These are phyloP conservation scores for Poeciliopsis paucimaculata DNA, from an alignment of 2,797 vertebrate species.

Conservation along the genomic window DNA sequence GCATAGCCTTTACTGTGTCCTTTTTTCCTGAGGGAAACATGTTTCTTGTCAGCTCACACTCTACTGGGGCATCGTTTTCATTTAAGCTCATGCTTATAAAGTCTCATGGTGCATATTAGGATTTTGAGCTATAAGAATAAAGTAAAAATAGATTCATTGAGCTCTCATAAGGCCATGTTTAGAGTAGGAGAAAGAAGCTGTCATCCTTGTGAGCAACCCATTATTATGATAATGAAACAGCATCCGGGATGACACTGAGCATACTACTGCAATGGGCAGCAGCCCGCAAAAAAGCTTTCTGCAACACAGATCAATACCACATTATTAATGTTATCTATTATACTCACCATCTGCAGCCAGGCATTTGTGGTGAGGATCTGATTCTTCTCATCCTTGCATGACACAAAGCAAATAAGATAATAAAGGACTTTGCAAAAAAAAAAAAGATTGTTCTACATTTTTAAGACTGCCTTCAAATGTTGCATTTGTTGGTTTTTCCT, in stretches of 20 bases:
- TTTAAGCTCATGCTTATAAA: constrained; percentile 4
- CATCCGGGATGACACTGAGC: constrained; percentile 8
- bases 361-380: constrained; percentile 84
- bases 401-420: constrained; percentile 34
- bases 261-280: background rate
- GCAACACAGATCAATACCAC: constrained; percentile 30
- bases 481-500: background rate
- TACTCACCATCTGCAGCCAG: constrained; percentile 86
- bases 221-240: constrained; percentile 15
- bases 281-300: constrained; percentile 13
- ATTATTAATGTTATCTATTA: constrained; percentile 28
- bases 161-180: background rate
- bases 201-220: background rate
- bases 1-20: background rate
- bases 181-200: constrained; percentile 7
- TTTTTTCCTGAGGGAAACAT: background rate
- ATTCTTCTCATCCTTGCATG: constrained; percentile 84
- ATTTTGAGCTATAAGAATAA: constrained; percentile 4
- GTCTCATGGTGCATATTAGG: background rate
- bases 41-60: background rate
- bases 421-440: constrained; percentile 2
- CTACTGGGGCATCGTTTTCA: background rate
- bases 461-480: background rate
- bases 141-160: constrained; percentile 9
- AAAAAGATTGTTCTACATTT: background rate